A percentile compares a stretch with the other conserved stretches of the same genome.
phyloP scores from a whole-genome alignment of 2,888 invertebrate species.

The Entomobrya proxima region DNA sequence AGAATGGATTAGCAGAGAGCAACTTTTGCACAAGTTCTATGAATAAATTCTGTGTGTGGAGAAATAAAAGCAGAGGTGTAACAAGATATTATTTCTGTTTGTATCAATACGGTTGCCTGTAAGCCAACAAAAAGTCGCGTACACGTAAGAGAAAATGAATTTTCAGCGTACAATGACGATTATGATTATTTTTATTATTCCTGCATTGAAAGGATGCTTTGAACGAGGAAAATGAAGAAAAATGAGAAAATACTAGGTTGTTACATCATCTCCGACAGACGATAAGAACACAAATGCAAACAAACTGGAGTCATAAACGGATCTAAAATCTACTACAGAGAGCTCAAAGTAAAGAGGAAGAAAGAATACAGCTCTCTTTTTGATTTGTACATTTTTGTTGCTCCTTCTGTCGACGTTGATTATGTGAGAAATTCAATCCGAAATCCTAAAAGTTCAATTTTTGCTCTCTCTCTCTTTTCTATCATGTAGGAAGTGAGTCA shows the following conservation, averaged over 20 bases:
- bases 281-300: neutral
- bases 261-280: neutral
- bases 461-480: neutral
- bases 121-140: neutral
- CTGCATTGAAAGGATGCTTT: neutral
- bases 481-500: neutral
- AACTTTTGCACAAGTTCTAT: no score
- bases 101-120: no score
- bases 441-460: slow-evolving; percentile 38
- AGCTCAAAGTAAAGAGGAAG: neutral
- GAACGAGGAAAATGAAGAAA: neutral
- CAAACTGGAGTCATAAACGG: neutral
- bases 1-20: no score
- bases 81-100: no score
- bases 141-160: neutral
- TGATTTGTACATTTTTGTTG: neutral
- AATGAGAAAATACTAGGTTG: neutral
- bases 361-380: no score
- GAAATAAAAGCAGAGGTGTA: no score
- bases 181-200: slow-evolving; percentile 1
- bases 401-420: neutral
- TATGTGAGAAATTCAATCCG: slow-evolving; percentile 15
- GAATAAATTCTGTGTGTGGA: no score
- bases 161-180: neutral
- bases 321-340: neutral